These are phyloP conservation scores for Pteronura brasiliensis DNA, from an alignment of 2,113 vertebrate species.

Conservation along the genomic window DNA sequence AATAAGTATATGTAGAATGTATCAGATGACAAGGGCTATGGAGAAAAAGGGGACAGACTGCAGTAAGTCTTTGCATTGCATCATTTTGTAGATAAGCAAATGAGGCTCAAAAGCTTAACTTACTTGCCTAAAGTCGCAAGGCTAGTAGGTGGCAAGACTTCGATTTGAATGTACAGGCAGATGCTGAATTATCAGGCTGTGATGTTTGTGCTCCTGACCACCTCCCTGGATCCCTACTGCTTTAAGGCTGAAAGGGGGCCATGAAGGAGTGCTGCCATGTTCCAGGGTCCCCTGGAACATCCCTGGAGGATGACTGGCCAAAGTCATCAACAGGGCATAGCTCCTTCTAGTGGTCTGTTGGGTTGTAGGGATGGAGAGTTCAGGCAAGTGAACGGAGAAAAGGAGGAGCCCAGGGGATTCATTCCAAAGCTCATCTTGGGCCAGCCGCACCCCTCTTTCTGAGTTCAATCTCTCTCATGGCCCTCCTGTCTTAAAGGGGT, in stretches of 20 bases:
- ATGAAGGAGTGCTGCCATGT: rapidly evolving
- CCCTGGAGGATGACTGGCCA: background rate
- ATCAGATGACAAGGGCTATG: background rate
- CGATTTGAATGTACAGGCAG: background rate
- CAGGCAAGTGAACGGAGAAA: background rate
- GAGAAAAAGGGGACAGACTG: background rate
- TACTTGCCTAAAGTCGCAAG: background rate
- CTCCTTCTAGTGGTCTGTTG: background rate
- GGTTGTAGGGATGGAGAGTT: background rate
- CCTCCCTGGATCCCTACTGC: rapidly evolving
- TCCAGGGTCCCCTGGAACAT: too few species aligned
- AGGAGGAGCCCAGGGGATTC: background rate
- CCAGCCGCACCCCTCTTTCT: background rate
- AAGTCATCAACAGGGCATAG: background rate
- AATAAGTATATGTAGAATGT: background rate
- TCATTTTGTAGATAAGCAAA: background rate
- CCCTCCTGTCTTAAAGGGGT: background rate
- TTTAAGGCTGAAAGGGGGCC: background rate
- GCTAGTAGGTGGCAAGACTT: background rate
- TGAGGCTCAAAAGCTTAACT: background rate
- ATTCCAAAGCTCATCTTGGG: background rate
- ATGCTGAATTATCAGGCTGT: background rate
- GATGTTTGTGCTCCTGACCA: background rate
- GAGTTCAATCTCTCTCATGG: background rate
- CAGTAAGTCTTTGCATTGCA: rapidly evolving